These are phyloP conservation scores for Petrosia ficiformis DNA, from an alignment of 37 sponge, comb jelly and placozoan species.

Conservation along the genomic window DNA sequence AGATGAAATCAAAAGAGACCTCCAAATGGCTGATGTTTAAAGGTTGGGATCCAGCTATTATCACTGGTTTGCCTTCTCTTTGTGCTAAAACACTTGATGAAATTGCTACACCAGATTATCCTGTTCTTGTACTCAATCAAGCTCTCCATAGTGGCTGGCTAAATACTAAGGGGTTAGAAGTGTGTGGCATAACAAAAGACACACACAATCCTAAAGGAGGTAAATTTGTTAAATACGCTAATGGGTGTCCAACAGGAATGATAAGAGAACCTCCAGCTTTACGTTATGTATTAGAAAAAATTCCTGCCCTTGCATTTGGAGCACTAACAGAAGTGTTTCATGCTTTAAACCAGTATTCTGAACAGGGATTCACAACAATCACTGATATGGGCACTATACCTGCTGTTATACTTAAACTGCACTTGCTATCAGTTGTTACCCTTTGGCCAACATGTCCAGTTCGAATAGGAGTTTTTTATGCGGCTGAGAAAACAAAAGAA, in stretches of 20 bases:
- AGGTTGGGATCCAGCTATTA: constrained; percentile 45
- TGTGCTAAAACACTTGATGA: constrained; percentile 27
- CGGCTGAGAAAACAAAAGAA: no score
- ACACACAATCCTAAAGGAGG: constrained; percentile 10
- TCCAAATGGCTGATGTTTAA: constrained; percentile 33
- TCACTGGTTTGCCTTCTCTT: constrained; percentile 30
- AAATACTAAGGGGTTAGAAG: constrained; percentile 38
- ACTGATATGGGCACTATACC: constrained; percentile 49
- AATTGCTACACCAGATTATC: constrained; percentile 9
- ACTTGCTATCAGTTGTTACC: background rate
- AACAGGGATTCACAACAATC: constrained; percentile 59
- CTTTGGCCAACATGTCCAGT: background rate
- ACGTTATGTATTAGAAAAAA: background rate
- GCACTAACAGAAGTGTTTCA: background rate
- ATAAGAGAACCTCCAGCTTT: constrained; percentile 26
- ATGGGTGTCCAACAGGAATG: constrained; percentile 47
- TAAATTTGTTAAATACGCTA: background rate
- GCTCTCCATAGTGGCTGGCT: constrained; percentile 36
- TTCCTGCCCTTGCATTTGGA: background rate
- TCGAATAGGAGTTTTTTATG: background rate
- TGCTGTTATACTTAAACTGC: background rate
- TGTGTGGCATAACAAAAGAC: constrained; percentile 8
- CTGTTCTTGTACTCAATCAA: constrained; percentile 31
- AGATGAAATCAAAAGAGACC: background rate
- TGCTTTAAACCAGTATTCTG: constrained; percentile 25